Percentiles rank a stretch among this genome's conserved stretches.
phyloP scores from a whole-genome alignment of 2,888 invertebrate species.

The Acronicta aceris region DNA sequence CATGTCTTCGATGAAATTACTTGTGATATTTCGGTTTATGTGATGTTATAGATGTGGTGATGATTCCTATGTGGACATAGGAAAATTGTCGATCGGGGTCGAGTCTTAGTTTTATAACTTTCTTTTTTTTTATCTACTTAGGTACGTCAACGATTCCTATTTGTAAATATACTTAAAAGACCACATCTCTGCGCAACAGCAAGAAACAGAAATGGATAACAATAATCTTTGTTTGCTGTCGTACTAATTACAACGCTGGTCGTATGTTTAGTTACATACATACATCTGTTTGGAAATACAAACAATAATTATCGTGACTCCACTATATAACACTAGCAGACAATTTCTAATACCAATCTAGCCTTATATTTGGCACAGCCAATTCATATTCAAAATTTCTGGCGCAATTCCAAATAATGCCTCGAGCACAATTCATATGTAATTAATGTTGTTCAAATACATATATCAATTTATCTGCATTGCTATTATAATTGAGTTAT shows the following conservation, averaged over 20 bases:
- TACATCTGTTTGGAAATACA: background rate
- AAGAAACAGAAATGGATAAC: too few relatives aligned
- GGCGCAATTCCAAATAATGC: slow-evolving; percentile 26
- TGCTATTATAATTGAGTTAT: background rate
- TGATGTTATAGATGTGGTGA: too few relatives aligned
- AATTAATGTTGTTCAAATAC: slow-evolving; percentile 17
- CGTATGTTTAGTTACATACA: background rate
- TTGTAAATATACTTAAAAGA: too few relatives aligned
- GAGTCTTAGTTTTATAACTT: too few relatives aligned
- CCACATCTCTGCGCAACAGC: too few relatives aligned
- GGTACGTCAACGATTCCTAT: too few relatives aligned
- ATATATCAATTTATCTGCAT: slow-evolving; percentile 15
- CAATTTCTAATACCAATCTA: slow-evolving; percentile 23
- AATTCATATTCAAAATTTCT: slow-evolving; percentile 37
- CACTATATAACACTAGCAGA: too few relatives aligned
- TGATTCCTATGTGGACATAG: too few relatives aligned
- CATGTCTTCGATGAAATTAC: too few relatives aligned
- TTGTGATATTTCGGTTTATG: too few relatives aligned
- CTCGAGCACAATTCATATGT: slow-evolving; percentile 14
- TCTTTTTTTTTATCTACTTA: too few relatives aligned
- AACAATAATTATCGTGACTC: slow-evolving; percentile 1
- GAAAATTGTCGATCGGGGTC: too few relatives aligned
- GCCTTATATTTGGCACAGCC: slow-evolving; percentile 32
- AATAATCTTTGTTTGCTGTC: background rate
- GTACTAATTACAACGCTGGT: background rate